Conservation (phyloP, 2,797 vertebrate genomes). For the Todus mexicanus region DNA sequence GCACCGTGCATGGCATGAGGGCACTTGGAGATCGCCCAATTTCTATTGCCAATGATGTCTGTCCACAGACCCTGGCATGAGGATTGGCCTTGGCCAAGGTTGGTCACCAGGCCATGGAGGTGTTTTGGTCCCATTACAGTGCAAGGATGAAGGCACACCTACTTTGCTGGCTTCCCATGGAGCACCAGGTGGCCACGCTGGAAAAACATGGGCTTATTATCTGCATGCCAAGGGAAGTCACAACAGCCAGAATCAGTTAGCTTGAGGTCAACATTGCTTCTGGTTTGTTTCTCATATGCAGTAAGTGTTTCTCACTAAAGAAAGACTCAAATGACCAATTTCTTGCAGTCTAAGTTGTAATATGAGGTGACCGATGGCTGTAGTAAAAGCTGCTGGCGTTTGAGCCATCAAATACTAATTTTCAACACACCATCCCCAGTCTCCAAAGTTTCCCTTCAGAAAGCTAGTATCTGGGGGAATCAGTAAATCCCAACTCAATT, state of each 20-base stretch:
- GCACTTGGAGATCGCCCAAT: background rate
- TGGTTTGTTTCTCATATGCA: background rate
- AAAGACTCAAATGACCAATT: background rate
- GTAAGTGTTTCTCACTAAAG: background rate
- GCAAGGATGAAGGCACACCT: background rate
- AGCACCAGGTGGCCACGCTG: background rate
- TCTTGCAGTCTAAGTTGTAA: background rate
- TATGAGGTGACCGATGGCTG: background rate
- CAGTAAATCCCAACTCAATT: conserved; percentile 8
- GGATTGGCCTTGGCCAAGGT: background rate
- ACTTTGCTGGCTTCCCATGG: background rate
- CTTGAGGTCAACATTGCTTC: background rate
- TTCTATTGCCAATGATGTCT: background rate
- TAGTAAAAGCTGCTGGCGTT: background rate
- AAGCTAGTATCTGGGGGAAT: background rate
- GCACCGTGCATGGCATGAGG: fast-evolving
- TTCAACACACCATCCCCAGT: background rate
- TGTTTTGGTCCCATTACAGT: background rate
- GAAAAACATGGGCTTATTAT: background rate
- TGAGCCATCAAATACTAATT: background rate
- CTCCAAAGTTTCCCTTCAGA: background rate
- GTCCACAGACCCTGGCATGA: background rate
- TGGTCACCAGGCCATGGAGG: fast-evolving
- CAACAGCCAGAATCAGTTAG: background rate
- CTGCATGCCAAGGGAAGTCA: fast-evolving